phyloP scores from a whole-genome alignment of 2,888 invertebrate genomes.

The Tenthredo livida region DNA sequence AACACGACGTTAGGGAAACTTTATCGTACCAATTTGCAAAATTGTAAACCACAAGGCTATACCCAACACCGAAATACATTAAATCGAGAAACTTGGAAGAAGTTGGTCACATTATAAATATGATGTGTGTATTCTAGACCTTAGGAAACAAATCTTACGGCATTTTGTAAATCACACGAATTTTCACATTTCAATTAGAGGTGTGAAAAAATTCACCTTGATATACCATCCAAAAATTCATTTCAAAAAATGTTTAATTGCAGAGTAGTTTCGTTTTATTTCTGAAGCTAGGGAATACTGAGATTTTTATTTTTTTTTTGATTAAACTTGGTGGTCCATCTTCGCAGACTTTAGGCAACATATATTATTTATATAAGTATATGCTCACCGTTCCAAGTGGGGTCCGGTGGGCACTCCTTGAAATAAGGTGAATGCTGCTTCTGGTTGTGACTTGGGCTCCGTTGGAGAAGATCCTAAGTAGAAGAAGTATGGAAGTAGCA shows the following conservation, averaged over 20 bases:
- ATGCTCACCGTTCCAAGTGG: neutral
- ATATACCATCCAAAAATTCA: neutral
- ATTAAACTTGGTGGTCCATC: neutral
- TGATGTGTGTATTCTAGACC: neutral
- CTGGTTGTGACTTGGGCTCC: neutral
- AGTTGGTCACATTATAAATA: neutral
- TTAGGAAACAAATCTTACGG: neutral
- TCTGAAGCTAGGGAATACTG: neutral
- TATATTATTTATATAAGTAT: neutral
- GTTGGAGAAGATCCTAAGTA: conserved; percentile 7
- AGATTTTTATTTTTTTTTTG: neutral
- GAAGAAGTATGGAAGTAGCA: conserved; percentile 47
- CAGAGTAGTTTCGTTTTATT: neutral
- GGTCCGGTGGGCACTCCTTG: conserved; percentile 4
- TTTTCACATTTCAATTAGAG: neutral
- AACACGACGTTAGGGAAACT: conserved; percentile 54
- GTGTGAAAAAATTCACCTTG: neutral
- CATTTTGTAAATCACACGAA: neutral
- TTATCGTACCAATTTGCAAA: conserved; percentile 56
- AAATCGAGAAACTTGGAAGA: neutral
- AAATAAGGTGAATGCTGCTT: neutral
- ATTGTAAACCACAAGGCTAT: conserved; percentile 53
- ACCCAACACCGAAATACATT: conserved; percentile 20
- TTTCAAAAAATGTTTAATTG: too few species aligned
- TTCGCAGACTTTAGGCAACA: neutral